Conservation (phyloP, 1,140 invertebrate genomes). For the Trachymyrmex cornetzi region DNA sequence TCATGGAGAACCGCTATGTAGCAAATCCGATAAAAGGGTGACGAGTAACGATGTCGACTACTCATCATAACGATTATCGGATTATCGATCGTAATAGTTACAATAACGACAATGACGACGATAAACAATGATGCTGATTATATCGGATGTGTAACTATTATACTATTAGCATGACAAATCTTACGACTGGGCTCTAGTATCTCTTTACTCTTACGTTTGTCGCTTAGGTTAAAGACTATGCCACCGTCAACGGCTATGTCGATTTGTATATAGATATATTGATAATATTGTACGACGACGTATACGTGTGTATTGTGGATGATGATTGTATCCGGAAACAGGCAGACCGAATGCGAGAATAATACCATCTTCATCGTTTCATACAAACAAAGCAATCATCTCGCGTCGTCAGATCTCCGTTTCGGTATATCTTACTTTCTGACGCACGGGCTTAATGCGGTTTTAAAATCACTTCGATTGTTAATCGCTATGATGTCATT, state of each 20-base stretch:
- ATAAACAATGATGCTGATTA: constrained; percentile 67
- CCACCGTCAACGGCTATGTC: constrained; percentile 73
- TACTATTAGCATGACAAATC: constrained; percentile 81
- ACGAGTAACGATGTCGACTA: constrained; percentile 36
- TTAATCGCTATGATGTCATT: constrained; percentile 47
- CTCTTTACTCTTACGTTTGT: constrained; percentile 80
- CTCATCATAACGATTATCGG: constrained; percentile 62
- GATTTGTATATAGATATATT: constrained; percentile 81
- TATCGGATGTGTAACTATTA: constrained; percentile 80
- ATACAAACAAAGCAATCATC: neutral
- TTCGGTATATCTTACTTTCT: constrained; percentile 17
- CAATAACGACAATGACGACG: constrained; percentile 61
- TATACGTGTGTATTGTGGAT: constrained; percentile 65
- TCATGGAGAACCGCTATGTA: constrained; percentile 19
- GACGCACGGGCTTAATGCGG: neutral
- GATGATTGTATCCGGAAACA: constrained; percentile 66
- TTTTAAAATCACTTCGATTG: constrained; percentile 30
- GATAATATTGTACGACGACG: constrained; percentile 67
- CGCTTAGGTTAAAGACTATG: constrained; percentile 76
- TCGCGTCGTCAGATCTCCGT: constrained; percentile 40
- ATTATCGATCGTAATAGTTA: constrained; percentile 58
- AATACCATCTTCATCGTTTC: constrained; percentile 16
- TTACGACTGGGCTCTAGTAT: constrained; percentile 81
- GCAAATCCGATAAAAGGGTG: constrained; percentile 1
- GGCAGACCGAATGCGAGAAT: constrained; percentile 68